Conservation (phyloP, 2,888 invertebrate species). For the Trachelus troglodyta region DNA sequence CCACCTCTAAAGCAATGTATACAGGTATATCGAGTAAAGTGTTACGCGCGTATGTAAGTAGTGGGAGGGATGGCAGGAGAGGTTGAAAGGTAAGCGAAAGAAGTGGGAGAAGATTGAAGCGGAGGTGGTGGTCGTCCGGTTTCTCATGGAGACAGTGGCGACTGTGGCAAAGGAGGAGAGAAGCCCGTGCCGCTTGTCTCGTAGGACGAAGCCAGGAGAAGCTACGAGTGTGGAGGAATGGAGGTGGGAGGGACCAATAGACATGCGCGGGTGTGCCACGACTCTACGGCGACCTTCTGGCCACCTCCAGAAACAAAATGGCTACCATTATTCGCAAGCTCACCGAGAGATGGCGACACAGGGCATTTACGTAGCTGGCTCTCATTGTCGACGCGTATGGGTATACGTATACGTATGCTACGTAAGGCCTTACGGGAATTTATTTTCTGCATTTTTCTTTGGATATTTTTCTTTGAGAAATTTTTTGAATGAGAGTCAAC, state of each 20-base stretch:
- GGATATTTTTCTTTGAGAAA: no score
- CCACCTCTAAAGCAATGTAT: not conserved
- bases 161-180: constrained; percentile 30
- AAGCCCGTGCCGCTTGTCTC: constrained; percentile 25
- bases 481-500: not conserved
- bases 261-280: constrained; percentile 69
- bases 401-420: not conserved
- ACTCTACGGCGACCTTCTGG: constrained; percentile 67
- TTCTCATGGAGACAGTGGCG: constrained; percentile 24
- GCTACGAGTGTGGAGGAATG: constrained; percentile 51
- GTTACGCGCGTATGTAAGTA: not conserved
- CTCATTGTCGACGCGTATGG: not conserved
- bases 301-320: constrained; percentile 72
- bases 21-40: not conserved
- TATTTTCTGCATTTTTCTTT: no score
- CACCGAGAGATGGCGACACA: constrained; percentile 66
- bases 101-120: constrained; percentile 44
- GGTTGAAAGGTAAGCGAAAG: constrained; percentile 31
- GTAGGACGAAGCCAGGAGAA: constrained; percentile 37
- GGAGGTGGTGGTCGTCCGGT: constrained; percentile 50
- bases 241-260: constrained; percentile 66
- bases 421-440: not conserved
- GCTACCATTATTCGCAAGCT: constrained; percentile 64
- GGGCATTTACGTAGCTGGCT: not conserved
- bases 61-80: constrained; percentile 24